Evolutionary conservation across 1,140 invertebrate species (phyloP).

Genomic region (Colletes gigas): DNA sequence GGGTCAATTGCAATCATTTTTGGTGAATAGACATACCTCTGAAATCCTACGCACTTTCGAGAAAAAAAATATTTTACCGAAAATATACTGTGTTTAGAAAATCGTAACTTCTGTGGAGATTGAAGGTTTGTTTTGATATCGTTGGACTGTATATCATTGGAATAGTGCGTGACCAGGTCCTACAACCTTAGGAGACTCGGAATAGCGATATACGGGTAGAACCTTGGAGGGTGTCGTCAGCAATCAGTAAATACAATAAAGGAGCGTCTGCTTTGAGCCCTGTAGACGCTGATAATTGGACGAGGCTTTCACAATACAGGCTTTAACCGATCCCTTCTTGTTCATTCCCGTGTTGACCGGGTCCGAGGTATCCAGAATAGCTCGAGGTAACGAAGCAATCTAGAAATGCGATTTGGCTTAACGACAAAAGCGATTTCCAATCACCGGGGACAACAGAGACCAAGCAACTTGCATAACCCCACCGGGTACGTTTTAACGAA

Average conservation of each 20-base stretch:
- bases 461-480: constrained; percentile 45
- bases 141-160: no score
- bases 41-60: no score
- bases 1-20: no score
- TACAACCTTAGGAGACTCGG: no score
- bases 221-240: constrained; percentile 27
- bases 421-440: constrained; percentile 68
- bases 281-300: constrained; percentile 67
- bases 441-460: constrained; percentile 59
- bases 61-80: no score
- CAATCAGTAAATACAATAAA: constrained; percentile 59
- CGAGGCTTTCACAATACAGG: constrained; percentile 56
- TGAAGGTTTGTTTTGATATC: no score
- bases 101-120: no score
- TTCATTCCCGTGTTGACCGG: constrained; percentile 21
- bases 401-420: constrained; percentile 67
- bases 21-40: no score
- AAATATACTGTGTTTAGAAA: no score
- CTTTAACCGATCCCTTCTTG: constrained; percentile 49
- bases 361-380: constrained; percentile 61
- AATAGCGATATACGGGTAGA: no score
- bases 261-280: constrained; percentile 55
- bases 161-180: no score
- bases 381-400: constrained; percentile 65
- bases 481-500: constrained; percentile 25